Base-by-base conservation (phyloP, 2,888 invertebrate species). In the Ethmia dodecea region DNA sequence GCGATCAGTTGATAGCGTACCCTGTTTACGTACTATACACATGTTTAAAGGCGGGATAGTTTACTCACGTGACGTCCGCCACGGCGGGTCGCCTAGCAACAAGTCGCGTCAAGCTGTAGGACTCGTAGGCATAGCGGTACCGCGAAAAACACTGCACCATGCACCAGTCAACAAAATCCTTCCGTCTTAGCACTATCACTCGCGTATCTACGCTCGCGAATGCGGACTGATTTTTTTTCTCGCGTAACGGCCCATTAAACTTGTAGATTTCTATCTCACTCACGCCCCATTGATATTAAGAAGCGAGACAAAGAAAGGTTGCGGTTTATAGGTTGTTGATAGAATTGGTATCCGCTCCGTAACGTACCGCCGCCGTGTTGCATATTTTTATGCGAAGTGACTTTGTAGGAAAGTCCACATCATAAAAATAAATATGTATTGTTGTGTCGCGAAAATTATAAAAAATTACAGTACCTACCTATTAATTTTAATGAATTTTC, bases 241-340 rank as follows among this genome's bases (percentile, higher is more conserved):
- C 81, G 73, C 76, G 79, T 80, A 81, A 86, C 86, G 77, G 84
- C 74, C 86, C 83, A 86, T 86, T 86, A 86, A 86, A 83, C 80
- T 84, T 76, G 83, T 80, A 78, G 79, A 80, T 77, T 79, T 77
- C 81, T 78, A 79, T 86, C 87, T 84, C 86, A 60, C 83, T 86
- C 86, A 65, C 54, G 54, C 57, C 59, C 56, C 69, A 71, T 65
- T 68, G 66, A 56, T 62, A 69, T 65, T 68, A 71, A 76, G 74
- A 75, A 62, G 86, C 68, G 76, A 86, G 86, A 87, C 86, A 87
- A 86, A 83, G 87, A 86, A 80, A 86, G 83, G 80, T 75, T 84
- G 84, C 67, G 81, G 86, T 86, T 86, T 87, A 86, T 86, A 71
- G 83, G 84, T 81, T 83, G 87, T 86, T 86, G 86, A 86, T 87